Base-by-base conservation (phyloP, 2,113 vertebrate genomes). In the Zosterops pallidus region DNA sequence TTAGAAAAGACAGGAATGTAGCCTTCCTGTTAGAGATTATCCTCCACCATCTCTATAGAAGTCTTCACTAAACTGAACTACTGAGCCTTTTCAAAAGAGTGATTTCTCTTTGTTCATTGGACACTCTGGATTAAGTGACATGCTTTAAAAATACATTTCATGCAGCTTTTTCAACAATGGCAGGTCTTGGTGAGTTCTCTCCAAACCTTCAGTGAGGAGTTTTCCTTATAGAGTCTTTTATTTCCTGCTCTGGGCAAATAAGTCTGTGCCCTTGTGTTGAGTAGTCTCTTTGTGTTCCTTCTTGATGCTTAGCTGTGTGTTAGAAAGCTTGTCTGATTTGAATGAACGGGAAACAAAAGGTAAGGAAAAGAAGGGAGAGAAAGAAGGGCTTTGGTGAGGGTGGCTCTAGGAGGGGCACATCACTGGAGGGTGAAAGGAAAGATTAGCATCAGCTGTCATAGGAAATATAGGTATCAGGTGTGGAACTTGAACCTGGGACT, bases 221-320 rank as follows among this genome's bases (percentile, higher is more conserved):
- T 86, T 56, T 35, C 37, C 21, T 41, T 72, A 47, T 1, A 44
- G 25, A 65, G 23, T 71, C 14, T 79, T 79, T 63, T 76, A 39
- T 59, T 55, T 24, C 8, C 26, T 64, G 14, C 24, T 56, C 14
- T 78, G 42, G 19, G 59, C n/a, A 65, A 84, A 52, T n/a, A 63
- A 64, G 33, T n/a, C 33, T 71, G 19, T 75, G 19, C n/a, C 39
- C 35, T 18, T 75, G n/a, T 65, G 31, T 78, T 78, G 12, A 24
- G 28, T 59, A 60, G 39, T 63, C 2, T 6, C 15, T 6, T 0
- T 25, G 12, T 50, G 21, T 67, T 84, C 69, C 76, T 78, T 74
- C n/a, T 23, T 63, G 47, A 11, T 5, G 2, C n/a, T 59, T 84
- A 33, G 26, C 42, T 4, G 0, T 16, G 15, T 42, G 9, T 24